These are phyloP conservation scores for Pseudococcus jackbeardsleyi DNA, from an alignment of 2,888 invertebrate species.

Conservation along the genomic window DNA sequence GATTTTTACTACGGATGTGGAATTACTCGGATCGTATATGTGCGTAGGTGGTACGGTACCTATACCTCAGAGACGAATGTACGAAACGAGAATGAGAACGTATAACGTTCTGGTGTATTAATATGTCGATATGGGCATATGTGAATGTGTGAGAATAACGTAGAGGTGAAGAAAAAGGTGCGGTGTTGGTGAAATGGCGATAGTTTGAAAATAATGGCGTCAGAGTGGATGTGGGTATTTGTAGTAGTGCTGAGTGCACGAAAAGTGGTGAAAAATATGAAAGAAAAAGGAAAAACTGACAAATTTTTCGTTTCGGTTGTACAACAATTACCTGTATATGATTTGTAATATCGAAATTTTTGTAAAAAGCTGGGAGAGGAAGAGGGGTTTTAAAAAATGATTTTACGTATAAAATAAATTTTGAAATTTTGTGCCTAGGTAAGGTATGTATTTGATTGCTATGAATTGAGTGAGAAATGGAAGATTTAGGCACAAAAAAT, in stretches of 20 bases:
- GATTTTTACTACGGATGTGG: constrained; percentile 11
- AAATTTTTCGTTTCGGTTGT: too few relatives aligned
- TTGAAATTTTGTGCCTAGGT: too few relatives aligned
- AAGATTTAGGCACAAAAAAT: too few relatives aligned
- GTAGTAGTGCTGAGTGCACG: neutral
- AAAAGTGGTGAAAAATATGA: neutral
- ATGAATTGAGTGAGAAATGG: too few relatives aligned
- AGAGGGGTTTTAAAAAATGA: too few relatives aligned
- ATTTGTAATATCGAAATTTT: too few relatives aligned
- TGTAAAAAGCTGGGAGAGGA: too few relatives aligned
- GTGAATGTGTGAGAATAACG: neutral
- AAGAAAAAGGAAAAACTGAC: too few relatives aligned
- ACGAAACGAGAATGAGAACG: neutral
- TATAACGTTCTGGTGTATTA: neutral
- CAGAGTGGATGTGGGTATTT: neutral
- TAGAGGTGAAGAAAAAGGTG: too few relatives aligned
- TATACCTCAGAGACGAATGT: neutral
- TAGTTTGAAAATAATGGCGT: neutral
- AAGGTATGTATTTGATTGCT: too few relatives aligned
- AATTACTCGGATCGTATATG: neutral
- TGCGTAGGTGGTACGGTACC: neutral
- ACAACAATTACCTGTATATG: too few relatives aligned
- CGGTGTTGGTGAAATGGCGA: neutral
- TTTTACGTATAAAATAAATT: too few relatives aligned
- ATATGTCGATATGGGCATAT: neutral